A percentile compares a stretch with the other conserved stretches of the same genome.
These are phyloP conservation scores for Polyommatus iphigenia DNA, from an alignment of 2,888 invertebrate genomes.

Conservation along the genomic window DNA sequence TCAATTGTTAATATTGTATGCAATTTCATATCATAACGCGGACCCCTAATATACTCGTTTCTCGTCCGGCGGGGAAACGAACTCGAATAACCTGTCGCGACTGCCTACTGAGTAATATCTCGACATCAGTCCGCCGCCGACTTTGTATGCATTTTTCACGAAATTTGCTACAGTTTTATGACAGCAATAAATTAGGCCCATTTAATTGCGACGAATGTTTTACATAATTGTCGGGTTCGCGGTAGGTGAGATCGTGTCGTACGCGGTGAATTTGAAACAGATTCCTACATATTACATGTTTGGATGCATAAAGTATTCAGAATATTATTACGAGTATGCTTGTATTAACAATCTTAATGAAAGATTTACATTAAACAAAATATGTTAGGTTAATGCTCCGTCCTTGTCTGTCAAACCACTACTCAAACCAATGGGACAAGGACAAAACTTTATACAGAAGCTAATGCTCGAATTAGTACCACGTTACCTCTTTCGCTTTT, in stretches of 20 bases:
- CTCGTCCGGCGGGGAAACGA: slow-evolving; percentile 57
- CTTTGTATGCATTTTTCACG: slow-evolving; percentile 39
- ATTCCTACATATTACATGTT: slow-evolving; percentile 22
- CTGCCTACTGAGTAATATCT: slow-evolving; percentile 54
- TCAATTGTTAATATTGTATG: neutral
- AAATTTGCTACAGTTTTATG: slow-evolving; percentile 42
- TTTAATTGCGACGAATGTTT: slow-evolving; percentile 41
- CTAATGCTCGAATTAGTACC: no score
- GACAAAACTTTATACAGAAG: no score
- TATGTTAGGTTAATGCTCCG: neutral
- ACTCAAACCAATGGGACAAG: no score
- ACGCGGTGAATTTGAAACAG: slow-evolving; percentile 23
- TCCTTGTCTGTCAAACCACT: no score
- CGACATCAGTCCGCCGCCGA: slow-evolving; percentile 44
- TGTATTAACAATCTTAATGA: neutral
- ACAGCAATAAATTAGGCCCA: slow-evolving; percentile 40
- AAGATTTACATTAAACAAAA: neutral
- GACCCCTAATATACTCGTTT: slow-evolving; percentile 54
- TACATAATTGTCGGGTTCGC: slow-evolving; percentile 36
- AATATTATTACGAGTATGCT: neutral
- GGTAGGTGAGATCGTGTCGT: slow-evolving; percentile 33
- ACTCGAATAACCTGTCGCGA: slow-evolving; percentile 60
- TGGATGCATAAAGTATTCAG: neutral
- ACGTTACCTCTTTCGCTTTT: no score
- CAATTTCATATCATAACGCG: slow-evolving; percentile 39